Conservation (phyloP, 2,888 invertebrate species). For the Amphimallon solstitiale region DNA sequence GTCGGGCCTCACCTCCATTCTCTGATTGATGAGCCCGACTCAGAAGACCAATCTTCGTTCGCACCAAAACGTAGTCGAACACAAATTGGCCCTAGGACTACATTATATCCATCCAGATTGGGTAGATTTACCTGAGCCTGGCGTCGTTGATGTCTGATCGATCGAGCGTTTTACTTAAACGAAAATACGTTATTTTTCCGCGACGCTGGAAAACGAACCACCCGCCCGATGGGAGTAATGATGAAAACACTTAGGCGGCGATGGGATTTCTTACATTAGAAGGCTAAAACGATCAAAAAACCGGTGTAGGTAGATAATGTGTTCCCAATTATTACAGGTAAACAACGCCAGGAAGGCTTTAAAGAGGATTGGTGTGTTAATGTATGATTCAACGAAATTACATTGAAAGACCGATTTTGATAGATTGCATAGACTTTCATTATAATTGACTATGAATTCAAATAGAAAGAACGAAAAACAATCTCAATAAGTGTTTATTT, state of each 20-base stretch:
- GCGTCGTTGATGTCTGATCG: slow-evolving; percentile 42
- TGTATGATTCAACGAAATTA: slow-evolving; percentile 6
- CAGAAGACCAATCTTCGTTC: slow-evolving; percentile 46
- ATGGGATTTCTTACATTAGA: slow-evolving; percentile 25
- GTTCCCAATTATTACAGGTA: slow-evolving; percentile 23
- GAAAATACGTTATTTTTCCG: slow-evolving; percentile 29
- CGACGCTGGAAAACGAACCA: slow-evolving; percentile 26
- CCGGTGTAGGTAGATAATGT: not conserved
- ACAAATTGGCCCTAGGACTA: slow-evolving; percentile 59
- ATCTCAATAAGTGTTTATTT: too few relatives aligned
- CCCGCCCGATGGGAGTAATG: slow-evolving; percentile 15
- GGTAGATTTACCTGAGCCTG: slow-evolving; percentile 52
- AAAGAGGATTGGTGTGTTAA: slow-evolving; percentile 10
- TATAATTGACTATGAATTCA: too few relatives aligned
- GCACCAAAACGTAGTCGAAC: slow-evolving; percentile 59
- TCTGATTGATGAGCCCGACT: slow-evolving; percentile 38
- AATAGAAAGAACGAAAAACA: too few relatives aligned
- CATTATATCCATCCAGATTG: slow-evolving; percentile 52
- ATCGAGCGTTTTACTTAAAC: slow-evolving; percentile 40
- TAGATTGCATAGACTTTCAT: not conserved
- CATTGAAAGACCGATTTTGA: slow-evolving; percentile 8
- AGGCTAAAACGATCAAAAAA: slow-evolving; percentile 24
- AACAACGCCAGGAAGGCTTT: slow-evolving; percentile 13
- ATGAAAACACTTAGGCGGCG: slow-evolving; percentile 30
- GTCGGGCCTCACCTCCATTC: slow-evolving; percentile 50